Evolutionary conservation across 2,888 invertebrate species (phyloP).

Genomic region (Dryocosmus kuriphilus): DNA sequence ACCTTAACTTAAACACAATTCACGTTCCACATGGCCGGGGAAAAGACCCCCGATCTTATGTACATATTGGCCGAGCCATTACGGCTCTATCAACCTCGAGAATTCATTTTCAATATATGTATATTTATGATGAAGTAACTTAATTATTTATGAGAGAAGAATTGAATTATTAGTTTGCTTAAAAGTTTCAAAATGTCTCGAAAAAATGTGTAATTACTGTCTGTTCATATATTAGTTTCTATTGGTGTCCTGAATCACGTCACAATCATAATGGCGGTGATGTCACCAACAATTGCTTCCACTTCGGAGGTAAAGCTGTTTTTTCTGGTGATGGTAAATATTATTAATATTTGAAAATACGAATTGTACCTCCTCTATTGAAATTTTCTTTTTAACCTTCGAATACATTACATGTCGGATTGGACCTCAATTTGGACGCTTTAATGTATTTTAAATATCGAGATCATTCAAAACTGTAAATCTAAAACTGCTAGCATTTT

Average conservation of each 20-base stretch:
- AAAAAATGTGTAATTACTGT: too few species aligned
- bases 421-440: too few species aligned
- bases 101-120: background rate
- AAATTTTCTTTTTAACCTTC: too few species aligned
- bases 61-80: constrained; percentile 67
- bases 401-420: too few species aligned
- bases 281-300: background rate
- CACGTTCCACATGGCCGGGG: constrained; percentile 28
- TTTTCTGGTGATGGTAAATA: background rate
- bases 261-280: background rate
- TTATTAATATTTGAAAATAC: background rate
- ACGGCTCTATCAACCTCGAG: constrained; percentile 59
- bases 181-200: too few species aligned
- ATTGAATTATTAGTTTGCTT: too few species aligned
- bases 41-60: constrained; percentile 44
- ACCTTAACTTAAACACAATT: constrained; percentile 10
- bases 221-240: background rate
- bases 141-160: too few species aligned
- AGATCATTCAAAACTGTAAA: too few species aligned
- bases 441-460: too few species aligned
- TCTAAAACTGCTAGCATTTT: too few species aligned
- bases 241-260: background rate
- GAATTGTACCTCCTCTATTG: background rate
- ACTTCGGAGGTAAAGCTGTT: background rate
- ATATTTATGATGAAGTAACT: background rate